Evolutionary conservation across 2,888 invertebrate species (phyloP).

Genomic region (Oligia fasciuncula): DNA sequence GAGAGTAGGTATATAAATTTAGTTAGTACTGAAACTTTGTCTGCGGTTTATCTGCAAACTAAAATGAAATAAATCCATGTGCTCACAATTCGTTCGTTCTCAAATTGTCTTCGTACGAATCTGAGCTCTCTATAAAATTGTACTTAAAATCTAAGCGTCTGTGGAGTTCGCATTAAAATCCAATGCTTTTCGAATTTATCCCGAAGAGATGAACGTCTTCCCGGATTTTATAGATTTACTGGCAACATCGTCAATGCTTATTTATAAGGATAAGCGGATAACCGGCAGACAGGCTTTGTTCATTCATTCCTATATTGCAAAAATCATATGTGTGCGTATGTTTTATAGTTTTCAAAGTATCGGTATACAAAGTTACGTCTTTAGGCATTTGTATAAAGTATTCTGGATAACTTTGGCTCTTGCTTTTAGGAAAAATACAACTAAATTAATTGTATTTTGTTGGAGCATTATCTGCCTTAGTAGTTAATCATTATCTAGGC

Average conservation of each 20-base stretch:
- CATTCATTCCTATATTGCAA: conserved; percentile 21
- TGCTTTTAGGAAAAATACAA: not conserved
- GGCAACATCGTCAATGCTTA: conserved; percentile 51
- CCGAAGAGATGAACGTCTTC: conserved; percentile 43
- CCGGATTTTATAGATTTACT: conserved; percentile 54
- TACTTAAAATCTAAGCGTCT: conserved; percentile 40
- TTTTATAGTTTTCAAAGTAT: conserved; percentile 9
- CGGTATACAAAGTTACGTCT: not conserved
- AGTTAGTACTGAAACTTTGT: conserved; percentile 34
- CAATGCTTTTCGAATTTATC: conserved; percentile 50
- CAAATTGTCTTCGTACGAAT: conserved; percentile 50
- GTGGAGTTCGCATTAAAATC: conserved; percentile 42
- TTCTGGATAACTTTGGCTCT: not conserved
- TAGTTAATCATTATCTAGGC: not conserved
- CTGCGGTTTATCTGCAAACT: conserved; percentile 36
- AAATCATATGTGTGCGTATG: not conserved
- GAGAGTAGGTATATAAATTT: conserved; percentile 4
- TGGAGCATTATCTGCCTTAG: conserved; percentile 3
- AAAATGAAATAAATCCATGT: conserved; percentile 23
- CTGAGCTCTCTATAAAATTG: conserved; percentile 48
- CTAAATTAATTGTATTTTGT: not conserved
- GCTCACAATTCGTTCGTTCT: conserved; percentile 36
- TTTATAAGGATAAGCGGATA: conserved; percentile 46
- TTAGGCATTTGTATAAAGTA: not conserved
- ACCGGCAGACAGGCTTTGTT: conserved; percentile 37